A percentile compares a stretch with the other conserved stretches of the same genome.
phyloP scores from a whole-genome alignment of 2,113 vertebrate genomes.

The Eulemur rufifrons region DNA sequence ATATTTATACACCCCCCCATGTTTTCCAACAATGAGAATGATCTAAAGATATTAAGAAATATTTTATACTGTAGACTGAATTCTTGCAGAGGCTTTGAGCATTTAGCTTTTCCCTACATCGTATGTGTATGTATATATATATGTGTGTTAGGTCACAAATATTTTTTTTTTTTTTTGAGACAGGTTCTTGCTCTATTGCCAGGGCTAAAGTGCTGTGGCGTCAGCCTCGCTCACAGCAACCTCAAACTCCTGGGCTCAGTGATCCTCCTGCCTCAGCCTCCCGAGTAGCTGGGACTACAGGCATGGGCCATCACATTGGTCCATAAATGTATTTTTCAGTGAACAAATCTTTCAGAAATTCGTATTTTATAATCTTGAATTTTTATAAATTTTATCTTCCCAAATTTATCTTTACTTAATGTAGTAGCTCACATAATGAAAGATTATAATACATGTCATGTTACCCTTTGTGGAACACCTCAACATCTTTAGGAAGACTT shows the following conservation, averaged over 20 bases:
- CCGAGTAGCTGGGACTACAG: too few species aligned
- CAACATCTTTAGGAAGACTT: constrained; percentile 9
- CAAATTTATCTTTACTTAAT: constrained; percentile 17
- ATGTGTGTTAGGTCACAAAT: background rate
- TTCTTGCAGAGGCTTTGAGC: background rate
- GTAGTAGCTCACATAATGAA: background rate
- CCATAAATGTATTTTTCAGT: background rate
- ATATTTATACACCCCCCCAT: background rate
- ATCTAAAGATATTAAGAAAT: background rate
- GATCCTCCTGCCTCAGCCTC: too few species aligned
- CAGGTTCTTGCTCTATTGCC: too few species aligned
- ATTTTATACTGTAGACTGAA: background rate
- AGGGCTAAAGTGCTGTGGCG: too few species aligned
- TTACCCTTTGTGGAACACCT: background rate
- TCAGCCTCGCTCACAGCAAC: too few species aligned
- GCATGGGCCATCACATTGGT: too few species aligned
- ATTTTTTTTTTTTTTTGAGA: background rate
- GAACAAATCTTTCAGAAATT: constrained; percentile 21
- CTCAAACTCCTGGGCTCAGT: too few species aligned
- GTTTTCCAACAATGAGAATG: constrained; percentile 27
- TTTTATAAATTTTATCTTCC: constrained; percentile 33
- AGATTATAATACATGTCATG: constrained; percentile 33
- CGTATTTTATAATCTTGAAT: background rate
- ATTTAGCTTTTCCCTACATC: background rate
- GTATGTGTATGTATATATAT: background rate